phyloP scores from a whole-genome alignment of 2,888 invertebrate species.

The Pyrochroa serraticornis region DNA sequence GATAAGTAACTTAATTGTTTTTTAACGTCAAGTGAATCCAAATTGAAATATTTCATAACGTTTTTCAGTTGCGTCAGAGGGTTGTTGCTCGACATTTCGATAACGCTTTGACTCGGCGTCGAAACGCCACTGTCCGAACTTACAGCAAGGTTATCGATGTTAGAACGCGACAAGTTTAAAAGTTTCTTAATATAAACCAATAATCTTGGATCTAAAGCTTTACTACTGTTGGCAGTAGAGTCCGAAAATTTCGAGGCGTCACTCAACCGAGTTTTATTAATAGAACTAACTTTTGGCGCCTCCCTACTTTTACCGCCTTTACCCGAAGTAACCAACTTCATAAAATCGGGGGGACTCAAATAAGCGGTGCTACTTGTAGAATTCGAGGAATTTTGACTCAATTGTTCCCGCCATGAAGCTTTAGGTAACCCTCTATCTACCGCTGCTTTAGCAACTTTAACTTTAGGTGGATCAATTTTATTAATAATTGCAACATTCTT shows the following conservation, averaged over 20 bases:
- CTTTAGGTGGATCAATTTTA: background rate
- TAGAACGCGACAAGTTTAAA: slow-evolving; percentile 60
- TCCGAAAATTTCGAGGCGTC: background rate
- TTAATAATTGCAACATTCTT: slow-evolving; percentile 11
- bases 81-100: slow-evolving; percentile 56
- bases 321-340: background rate
- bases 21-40: slow-evolving; percentile 38
- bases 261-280: background rate
- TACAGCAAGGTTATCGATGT: slow-evolving; percentile 59
- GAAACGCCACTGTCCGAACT: slow-evolving; percentile 58
- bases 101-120: slow-evolving; percentile 59
- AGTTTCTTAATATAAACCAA: slow-evolving; percentile 60
- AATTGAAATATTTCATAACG: slow-evolving; percentile 41
- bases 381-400: slow-evolving; percentile 46
- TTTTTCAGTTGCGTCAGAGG: slow-evolving; percentile 35
- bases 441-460: no score
- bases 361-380: slow-evolving; percentile 54
- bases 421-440: slow-evolving; percentile 37
- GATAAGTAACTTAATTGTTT: slow-evolving; percentile 38
- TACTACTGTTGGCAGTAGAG: background rate
- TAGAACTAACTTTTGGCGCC: background rate
- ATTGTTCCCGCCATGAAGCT: slow-evolving; percentile 49
- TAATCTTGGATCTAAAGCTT: slow-evolving; percentile 51
- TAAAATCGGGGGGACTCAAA: slow-evolving; percentile 52
- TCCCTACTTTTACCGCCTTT: no score